Percentiles rank a stretch among this genome's conserved stretches.
phyloP scores from a whole-genome alignment of 2,797 vertebrate genomes.

The Hirundo rustica region DNA sequence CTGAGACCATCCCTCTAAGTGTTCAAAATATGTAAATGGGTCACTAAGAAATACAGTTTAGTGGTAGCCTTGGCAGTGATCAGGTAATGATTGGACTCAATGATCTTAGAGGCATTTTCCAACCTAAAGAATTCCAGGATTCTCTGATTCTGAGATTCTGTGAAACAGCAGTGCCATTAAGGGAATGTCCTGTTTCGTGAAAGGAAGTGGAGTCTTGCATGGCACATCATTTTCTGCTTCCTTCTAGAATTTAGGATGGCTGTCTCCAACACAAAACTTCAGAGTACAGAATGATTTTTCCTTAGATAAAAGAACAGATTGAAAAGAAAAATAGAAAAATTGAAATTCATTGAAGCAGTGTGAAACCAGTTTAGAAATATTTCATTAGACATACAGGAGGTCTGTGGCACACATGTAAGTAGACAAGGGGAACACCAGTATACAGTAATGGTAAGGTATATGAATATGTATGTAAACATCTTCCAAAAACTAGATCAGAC shows the following conservation, averaged over 20 bases:
- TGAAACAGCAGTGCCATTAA: not conserved
- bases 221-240: not conserved
- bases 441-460: not conserved
- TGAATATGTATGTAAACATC: not conserved
- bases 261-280: not conserved
- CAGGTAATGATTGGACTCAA: not conserved
- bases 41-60: not conserved
- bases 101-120: not conserved
- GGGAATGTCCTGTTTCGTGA: not conserved
- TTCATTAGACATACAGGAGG: not conserved
- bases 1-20: not conserved
- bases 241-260: not conserved
- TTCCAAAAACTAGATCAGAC: not conserved
- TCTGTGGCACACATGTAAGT: not conserved
- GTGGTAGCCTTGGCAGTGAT: not conserved
- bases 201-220: not conserved
- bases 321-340: not conserved
- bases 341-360: not conserved
- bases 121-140: not conserved
- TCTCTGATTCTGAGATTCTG: not conserved
- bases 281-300: not conserved
- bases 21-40: not conserved
- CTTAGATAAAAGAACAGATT: not conserved
- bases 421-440: not conserved
- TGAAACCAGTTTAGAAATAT: not conserved